Base-by-base conservation (phyloP, 2,113 vertebrate genomes). In the Myocastor coypus region DNA sequence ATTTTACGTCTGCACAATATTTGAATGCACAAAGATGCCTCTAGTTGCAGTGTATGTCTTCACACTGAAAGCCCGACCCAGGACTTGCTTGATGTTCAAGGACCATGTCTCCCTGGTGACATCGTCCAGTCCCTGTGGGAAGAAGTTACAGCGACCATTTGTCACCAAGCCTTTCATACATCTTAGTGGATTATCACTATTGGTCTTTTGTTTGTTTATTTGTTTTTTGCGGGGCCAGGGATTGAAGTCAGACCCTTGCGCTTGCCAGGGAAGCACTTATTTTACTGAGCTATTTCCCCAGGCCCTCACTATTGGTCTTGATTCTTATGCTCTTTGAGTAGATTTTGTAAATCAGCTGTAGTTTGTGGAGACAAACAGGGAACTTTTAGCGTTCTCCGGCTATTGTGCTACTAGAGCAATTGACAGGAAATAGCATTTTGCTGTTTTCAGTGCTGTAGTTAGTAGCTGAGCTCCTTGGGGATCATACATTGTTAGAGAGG, bases 1-100 rank as follows among this genome's bases (percentile, higher is more conserved):
- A 78, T 97, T 98, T 97, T 97, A 57, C 50, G 22, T 92, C 90
- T 91, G 50, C 14, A 97, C 96, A 89, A 96, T 95, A 71, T 87
- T 95, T 94, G 96, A 97, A 89, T 52, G 64, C 83, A 68, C 96
- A 82, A 83, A 93, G 83, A 78, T 91, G 71, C 61, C 7, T 46
- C 42, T 92, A 83, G 66, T 94, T 32, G 73, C 92, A 66, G 87
- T 81, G 71, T 57, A 32, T 64, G 34, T 94, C 69, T 97, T 77
- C 24, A 37, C 55, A 34, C 57, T 93, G 71, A 87, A 80, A 94
- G 59, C 84, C 95, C 61, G 94, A 89, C 92, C 69, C 85, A 61
- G 95, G 75, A 55, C 97, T 92, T 97, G 86, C 94, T 96, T 94
- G 90, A 0, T 7, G 5, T 80, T 89, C 52, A 96, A 94, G 82